These are phyloP conservation scores for Cylindroiulus punctatus DNA, from an alignment of 2,888 invertebrate species.

Conservation along the genomic window DNA sequence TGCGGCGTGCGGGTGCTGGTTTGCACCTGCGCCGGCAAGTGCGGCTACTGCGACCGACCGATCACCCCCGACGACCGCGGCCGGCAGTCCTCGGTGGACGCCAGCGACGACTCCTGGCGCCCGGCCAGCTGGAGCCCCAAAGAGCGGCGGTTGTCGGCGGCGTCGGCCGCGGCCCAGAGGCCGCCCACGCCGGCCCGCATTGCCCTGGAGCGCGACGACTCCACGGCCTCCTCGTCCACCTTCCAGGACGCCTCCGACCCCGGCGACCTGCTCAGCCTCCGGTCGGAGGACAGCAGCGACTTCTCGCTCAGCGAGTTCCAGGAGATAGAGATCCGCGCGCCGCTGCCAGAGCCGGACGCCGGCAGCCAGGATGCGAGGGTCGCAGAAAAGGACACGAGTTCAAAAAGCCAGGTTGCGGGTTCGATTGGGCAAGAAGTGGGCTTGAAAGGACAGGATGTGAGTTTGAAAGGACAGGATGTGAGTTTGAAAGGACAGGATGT, in stretches of 20 bases:
- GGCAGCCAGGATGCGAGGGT: too few relatives aligned
- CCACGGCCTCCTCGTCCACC: not conserved
- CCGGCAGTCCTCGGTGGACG: not conserved
- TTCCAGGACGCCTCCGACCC: conserved; percentile 46
- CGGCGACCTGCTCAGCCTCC: not conserved
- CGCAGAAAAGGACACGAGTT: too few relatives aligned
- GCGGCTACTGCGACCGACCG: conserved; percentile 50
- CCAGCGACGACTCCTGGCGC: conserved; percentile 48
- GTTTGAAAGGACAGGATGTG: not conserved
- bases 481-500: not conserved
- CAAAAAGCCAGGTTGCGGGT: not conserved
- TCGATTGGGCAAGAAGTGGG: not conserved
- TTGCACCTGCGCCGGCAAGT: conserved; percentile 68
- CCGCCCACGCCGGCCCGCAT: conserved; percentile 49
- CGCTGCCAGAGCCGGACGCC: not conserved
- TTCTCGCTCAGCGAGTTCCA: conserved; percentile 50
- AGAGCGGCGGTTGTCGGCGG: not conserved
- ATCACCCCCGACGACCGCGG: not conserved
- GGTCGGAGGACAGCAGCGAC: conserved; percentile 49
- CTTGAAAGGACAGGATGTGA: not conserved
- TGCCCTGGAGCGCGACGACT: conserved; percentile 2
- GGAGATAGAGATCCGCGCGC: conserved; percentile 46
- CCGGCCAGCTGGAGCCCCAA: not conserved
- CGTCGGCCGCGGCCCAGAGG: not conserved
- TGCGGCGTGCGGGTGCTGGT: conserved; percentile 84